A percentile compares a stretch with the other conserved stretches of the same genome.
phyloP scores from a whole-genome alignment of 2,797 vertebrate species.

The Darevskia mixta region DNA sequence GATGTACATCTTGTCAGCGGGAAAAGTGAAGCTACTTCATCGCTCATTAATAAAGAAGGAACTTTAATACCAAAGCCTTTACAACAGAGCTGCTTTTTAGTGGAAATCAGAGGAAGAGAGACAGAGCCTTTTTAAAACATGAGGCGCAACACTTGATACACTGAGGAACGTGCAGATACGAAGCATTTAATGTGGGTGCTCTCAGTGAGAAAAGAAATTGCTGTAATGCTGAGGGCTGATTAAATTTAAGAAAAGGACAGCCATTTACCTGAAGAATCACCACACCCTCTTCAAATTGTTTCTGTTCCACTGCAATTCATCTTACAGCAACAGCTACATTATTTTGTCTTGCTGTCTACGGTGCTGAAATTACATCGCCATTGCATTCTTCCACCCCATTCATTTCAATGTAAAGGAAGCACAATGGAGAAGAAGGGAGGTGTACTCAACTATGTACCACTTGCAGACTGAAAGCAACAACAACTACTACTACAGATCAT shows the following conservation, averaged over 20 bases:
- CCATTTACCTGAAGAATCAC: background rate
- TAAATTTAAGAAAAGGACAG: background rate
- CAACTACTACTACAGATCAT: no score
- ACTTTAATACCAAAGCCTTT: background rate
- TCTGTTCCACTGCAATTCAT: no score
- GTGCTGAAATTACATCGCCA: no score
- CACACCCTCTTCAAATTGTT: no score
- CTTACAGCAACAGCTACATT: no score
- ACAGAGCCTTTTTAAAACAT: background rate
- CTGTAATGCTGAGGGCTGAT: background rate
- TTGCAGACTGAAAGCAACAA: no score
- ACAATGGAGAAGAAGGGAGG: no score
- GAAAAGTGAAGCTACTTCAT: slow-evolving; percentile 46
- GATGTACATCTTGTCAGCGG: slow-evolving; percentile 42
- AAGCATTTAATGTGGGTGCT: background rate
- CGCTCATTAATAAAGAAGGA: background rate
- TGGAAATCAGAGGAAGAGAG: slow-evolving; percentile 6
- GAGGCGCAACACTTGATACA: background rate
- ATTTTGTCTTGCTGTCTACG: no score
- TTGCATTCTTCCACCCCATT: no score
- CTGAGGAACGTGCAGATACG: background rate
- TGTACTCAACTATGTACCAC: no score
- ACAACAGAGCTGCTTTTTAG: background rate
- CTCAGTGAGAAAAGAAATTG: background rate
- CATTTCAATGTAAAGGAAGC: no score